These are phyloP conservation scores for Pandemis cinnamomeana DNA, from an alignment of 2,888 invertebrate genomes.

Conservation along the genomic window DNA sequence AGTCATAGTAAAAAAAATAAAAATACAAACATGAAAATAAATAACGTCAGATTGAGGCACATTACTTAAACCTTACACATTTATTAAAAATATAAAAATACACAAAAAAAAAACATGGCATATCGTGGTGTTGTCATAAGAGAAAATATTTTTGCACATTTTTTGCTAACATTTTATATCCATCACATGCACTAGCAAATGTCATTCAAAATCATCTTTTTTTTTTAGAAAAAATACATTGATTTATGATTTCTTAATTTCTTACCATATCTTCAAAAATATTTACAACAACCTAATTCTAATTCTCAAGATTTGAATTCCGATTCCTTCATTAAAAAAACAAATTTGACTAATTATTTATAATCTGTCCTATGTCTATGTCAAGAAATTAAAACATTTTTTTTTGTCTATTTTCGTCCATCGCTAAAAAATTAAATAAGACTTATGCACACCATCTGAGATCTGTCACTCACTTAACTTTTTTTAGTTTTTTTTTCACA, in stretches of 20 bases:
- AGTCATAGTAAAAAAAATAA: constrained; percentile 26
- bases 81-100: constrained; percentile 45
- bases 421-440: constrained; percentile 73
- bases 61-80: constrained; percentile 44
- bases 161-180: constrained; percentile 45
- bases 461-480: constrained; percentile 81
- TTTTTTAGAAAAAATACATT: constrained; percentile 63
- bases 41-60: constrained; percentile 46
- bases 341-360: constrained; percentile 64
- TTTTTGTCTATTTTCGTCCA: constrained; percentile 60
- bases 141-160: constrained; percentile 61
- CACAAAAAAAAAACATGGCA: constrained; percentile 50
- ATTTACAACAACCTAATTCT: constrained; percentile 63
- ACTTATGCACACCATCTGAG: constrained; percentile 76
- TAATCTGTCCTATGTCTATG: constrained; percentile 46
- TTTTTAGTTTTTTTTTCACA: constrained; percentile 73
- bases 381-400: constrained; percentile 55
- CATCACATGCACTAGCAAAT: constrained; percentile 56
- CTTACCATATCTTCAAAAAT: constrained; percentile 50
- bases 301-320: constrained; percentile 53
- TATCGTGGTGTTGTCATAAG: constrained; percentile 58
- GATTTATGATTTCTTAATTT: constrained; percentile 49
- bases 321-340: constrained; percentile 47
- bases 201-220: constrained; percentile 57
- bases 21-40: constrained; percentile 46